phyloP scores from a whole-genome alignment of 1,140 invertebrate genomes.

The Aphelenchoides besseyi region DNA sequence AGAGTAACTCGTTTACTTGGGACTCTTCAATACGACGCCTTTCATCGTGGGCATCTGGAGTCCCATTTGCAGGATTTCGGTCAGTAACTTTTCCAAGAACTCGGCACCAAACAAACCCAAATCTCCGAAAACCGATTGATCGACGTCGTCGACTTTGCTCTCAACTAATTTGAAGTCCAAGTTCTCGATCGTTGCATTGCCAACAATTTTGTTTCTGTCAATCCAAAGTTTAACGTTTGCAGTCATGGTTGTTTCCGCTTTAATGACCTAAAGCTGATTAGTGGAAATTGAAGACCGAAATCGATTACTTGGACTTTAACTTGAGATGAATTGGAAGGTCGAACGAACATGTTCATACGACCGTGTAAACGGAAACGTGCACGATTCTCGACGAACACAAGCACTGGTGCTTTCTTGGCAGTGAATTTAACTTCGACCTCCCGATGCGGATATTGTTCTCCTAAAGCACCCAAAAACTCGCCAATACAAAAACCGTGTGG shows the following conservation, averaged over 20 bases:
- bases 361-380: slow-evolving; percentile 59
- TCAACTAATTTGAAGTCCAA: slow-evolving; percentile 60
- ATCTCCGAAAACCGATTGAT: slow-evolving; percentile 58
- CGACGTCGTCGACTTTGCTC: slow-evolving; percentile 54
- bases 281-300: not conserved
- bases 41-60: slow-evolving; percentile 59
- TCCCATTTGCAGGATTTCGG: slow-evolving; percentile 61
- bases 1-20: slow-evolving; percentile 46
- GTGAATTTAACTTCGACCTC: slow-evolving; percentile 59
- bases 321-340: slow-evolving; percentile 39
- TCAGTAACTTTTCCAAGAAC: slow-evolving; percentile 60
- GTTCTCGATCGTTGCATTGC: slow-evolving; percentile 57
- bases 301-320: slow-evolving; percentile 43
- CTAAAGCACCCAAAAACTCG: slow-evolving; percentile 57
- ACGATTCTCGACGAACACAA: slow-evolving; percentile 59
- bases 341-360: slow-evolving; percentile 56
- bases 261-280: slow-evolving; percentile 38
- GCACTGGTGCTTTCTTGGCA: slow-evolving; percentile 59
- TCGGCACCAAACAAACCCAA: slow-evolving; percentile 60
- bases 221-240: slow-evolving; percentile 60
- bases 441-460: slow-evolving; percentile 56
- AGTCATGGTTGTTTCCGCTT: slow-evolving; percentile 60
- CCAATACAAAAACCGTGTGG: slow-evolving; percentile 57
- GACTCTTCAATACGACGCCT: slow-evolving; percentile 60
- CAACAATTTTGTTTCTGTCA: slow-evolving; percentile 41